Evolutionary conservation across 2,797 vertebrate species (phyloP).

Genomic region (Apodemus agrarius): DNA sequence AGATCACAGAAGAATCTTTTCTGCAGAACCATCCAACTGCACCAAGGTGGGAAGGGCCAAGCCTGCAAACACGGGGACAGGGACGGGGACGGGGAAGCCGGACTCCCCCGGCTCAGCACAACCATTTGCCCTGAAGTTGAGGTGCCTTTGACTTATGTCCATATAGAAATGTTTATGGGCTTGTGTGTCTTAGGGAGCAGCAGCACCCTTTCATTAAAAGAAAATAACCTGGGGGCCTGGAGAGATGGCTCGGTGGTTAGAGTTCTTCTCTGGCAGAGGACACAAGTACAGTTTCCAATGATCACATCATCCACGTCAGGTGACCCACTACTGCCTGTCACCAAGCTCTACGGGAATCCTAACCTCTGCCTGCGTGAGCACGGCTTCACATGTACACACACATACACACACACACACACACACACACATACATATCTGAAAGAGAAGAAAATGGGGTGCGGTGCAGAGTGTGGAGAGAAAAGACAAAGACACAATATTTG

Average conservation of each 20-base stretch:
- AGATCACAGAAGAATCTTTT: background rate
- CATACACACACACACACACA: background rate
- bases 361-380: background rate
- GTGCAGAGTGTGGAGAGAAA: background rate
- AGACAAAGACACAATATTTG: background rate
- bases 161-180: constrained; percentile 33
- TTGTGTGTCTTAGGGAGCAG: background rate
- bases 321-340: background rate
- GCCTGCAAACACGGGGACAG: background rate
- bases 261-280: background rate
- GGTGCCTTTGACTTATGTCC: background rate
- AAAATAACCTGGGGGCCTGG: background rate
- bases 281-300: too few relatives aligned
- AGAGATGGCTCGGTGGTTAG: background rate
- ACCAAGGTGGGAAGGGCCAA: background rate
- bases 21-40: background rate
- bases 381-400: too few relatives aligned
- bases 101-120: background rate
- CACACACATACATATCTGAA: background rate
- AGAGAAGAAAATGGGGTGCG: background rate
- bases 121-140: background rate
- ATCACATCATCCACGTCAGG: background rate
- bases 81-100: background rate
- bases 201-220: constrained; percentile 31
- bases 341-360: background rate